phyloP scores from a whole-genome alignment of 2,113 vertebrate species.

The Himantopus leucocephalus region DNA sequence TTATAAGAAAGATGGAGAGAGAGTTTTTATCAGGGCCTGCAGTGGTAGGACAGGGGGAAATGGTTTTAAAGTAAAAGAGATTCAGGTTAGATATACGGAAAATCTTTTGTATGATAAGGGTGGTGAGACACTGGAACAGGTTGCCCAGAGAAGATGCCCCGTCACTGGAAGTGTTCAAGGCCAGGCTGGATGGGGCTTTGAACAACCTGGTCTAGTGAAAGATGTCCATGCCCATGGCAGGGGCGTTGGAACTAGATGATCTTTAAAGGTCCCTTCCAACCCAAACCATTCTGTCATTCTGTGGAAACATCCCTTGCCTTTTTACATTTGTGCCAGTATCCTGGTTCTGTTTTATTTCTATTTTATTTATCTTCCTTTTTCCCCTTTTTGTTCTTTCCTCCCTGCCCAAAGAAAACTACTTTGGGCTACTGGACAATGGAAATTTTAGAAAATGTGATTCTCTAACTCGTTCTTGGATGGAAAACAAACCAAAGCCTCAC shows the following conservation, averaged over 20 bases:
- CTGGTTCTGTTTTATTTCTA: background rate
- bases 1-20: background rate
- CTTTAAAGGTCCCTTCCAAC: background rate
- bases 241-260: background rate
- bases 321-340: background rate
- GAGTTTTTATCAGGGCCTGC: background rate
- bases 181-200: background rate
- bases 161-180: background rate
- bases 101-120: background rate
- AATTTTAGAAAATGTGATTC: background rate
- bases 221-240: background rate
- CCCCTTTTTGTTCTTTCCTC: background rate
- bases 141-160: background rate
- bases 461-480: background rate
- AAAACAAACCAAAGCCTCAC: background rate
- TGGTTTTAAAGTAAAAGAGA: background rate
- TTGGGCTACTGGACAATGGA: background rate
- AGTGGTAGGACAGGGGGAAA: background rate
- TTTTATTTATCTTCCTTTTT: background rate
- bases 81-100: background rate
- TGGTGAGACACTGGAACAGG: background rate
- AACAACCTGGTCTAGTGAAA: background rate
- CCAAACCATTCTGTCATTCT: background rate
- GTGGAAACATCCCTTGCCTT: background rate
- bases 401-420: background rate